phyloP scores from a whole-genome alignment of 2,888 invertebrate genomes.

The Coronaproctus castanopsis region DNA sequence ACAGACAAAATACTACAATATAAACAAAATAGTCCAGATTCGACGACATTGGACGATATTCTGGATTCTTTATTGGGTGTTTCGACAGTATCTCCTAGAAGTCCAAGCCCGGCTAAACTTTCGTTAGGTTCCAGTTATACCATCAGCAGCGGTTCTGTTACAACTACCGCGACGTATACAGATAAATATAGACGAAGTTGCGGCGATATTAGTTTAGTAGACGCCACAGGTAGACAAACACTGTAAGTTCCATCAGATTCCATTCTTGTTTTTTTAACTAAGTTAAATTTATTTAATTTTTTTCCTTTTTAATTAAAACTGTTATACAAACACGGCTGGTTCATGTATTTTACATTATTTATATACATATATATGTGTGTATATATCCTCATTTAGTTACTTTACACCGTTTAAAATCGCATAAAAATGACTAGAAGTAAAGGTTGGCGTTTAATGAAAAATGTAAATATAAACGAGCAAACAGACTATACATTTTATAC shows the following conservation, averaged over 20 bases:
- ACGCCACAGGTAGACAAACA: slow-evolving; percentile 48
- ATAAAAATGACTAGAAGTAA: too few relatives aligned
- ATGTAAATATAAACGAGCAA: too few relatives aligned
- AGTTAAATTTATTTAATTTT: neutral
- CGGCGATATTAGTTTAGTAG: slow-evolving; percentile 28
- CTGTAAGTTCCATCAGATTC: slow-evolving; percentile 47
- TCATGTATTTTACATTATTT: neutral
- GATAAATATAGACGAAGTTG: slow-evolving; percentile 24
- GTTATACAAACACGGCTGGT: neutral
- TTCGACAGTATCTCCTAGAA: slow-evolving; percentile 14
- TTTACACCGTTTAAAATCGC: too few relatives aligned
- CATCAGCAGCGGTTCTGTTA: slow-evolving; percentile 7
- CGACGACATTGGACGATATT: slow-evolving; percentile 81
- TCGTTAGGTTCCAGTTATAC: slow-evolving; percentile 13
- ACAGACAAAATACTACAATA: too few relatives aligned
- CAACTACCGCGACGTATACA: slow-evolving; percentile 20
- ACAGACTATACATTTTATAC: too few relatives aligned
- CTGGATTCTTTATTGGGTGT: slow-evolving; percentile 77
- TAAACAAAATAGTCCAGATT: too few relatives aligned
- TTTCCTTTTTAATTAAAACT: neutral
- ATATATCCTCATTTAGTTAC: too few relatives aligned
- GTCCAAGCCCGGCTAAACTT: slow-evolving; percentile 12
- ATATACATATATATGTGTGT: too few relatives aligned
- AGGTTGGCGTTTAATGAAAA: too few relatives aligned
- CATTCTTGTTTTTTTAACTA: neutral